Evolutionary conservation across 2,888 invertebrate genomes (phyloP), one percentile per base, ranked within the genome.

Genomic region (Saturnia pavonia): DNA sequence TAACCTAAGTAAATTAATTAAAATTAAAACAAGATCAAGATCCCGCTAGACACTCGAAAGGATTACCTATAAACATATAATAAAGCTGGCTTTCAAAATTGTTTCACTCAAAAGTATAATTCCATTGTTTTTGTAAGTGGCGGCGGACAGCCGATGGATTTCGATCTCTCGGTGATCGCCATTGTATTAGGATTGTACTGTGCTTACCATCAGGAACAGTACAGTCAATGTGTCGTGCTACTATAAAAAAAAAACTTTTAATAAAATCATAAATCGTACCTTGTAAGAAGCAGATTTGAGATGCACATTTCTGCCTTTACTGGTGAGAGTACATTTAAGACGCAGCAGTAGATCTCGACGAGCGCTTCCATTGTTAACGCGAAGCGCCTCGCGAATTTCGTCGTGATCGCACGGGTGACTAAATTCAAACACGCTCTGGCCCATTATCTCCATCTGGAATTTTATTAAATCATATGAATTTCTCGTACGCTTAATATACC

Each of bases 361-460:
- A 1, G 65, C 40, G 19, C 94, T 94, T 19, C 86, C 85, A 42
- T 85, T 85, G 68, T 82, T 92, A 1, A 91, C 83, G 72, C 95
- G 95, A 14, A 95, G 87, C 0, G 95, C 94, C 70, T 95, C 95
- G 60, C 95, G 95, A 48, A 99, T 96, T 90, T 99, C 99, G 45
- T 97, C 97, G 85, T 99, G 99, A 90, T 99, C 99, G 86, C 98
- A 98, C 6, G 98, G 98, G 89, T 99, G 99, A 74, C 97, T 96
- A 91, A 98, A 99, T 84, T 99, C 99, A 91, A 96, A 98, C 60
- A 99, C 96, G 85, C 97, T 98, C 86, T 99, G 98, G 0, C 99
- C 99, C 96, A 99, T 96, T 85, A 99, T 95, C 88, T 99, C 99
- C 95, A 99, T 97, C 99, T 99, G 91, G 48, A 67, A 22, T 54